Evolutionary conservation across 2,113 vertebrate species (phyloP), one percentile per base, ranked within the genome.

Genomic region (Oryzias celebensis): DNA sequence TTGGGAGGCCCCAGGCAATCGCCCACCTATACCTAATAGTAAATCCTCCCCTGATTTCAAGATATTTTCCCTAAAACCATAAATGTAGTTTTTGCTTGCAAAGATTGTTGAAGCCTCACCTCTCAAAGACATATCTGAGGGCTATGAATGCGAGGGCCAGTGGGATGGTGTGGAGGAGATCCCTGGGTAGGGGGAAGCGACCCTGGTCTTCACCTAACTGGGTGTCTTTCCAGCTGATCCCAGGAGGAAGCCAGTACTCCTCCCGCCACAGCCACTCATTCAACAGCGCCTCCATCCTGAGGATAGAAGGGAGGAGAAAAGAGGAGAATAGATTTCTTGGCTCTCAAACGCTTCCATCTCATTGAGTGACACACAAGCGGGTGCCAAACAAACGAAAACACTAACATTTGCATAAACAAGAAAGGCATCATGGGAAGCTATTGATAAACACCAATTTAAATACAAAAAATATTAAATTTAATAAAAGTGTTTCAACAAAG

Each of bases 251-350:
- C 97, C 97, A 98, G 73, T 89, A 91, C 60, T 90, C 75, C 0
- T 94, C 88, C 52, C 85, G 79, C 96, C 95, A 98, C 2, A 99
- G 67, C 95, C 94, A 96, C 17, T 93, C 71, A 1, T 89, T 92
- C 36, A 98, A 31, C 44, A 92, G 41, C 2, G 72, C 72, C 79
- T 92, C 83, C 95, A 98, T 96, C 82, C 94, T 92, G 72, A 47
- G 47, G 18, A 23, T 36, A n/a, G 56, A 22, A 73, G 36, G 44
- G 54, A 46, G n/a, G 45, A 23, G 17, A 22, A 50, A 17, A 42
- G 36, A 52, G 2, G 12, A 52, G 48, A 14, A 6, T 5, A 68
- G 50, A 45, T 16, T 36, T 4, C 23, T 14, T 5, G 26, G 20
- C 7, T 26, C 18, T 17, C 55, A 58, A 14, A 16, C 1, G 44